Evolutionary conservation across 2,797 vertebrate species (phyloP), one percentile per base, ranked within the genome.

Genomic region (Carapus acus): DNA sequence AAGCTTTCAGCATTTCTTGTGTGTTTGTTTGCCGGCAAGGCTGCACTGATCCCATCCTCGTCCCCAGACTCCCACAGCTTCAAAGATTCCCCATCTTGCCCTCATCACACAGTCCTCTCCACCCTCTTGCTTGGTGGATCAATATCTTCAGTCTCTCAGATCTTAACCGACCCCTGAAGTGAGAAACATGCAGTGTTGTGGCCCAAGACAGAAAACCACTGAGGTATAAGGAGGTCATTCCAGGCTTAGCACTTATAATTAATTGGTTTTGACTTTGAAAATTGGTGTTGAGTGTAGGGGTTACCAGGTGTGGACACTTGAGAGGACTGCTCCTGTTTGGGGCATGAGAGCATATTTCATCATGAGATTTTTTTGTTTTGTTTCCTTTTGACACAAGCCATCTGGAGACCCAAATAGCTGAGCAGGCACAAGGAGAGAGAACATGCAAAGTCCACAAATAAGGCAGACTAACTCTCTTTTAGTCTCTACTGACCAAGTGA

Each of bases 1-100:
- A 31, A n/a, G 13, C 9, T n/a, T 4, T 36, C 34, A 36, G 8
- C 31, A 9, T 33, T 33, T 36, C 34, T 7, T 36, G 34, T 15
- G 14, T 3, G 40, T 72, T 74, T 68, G 49, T 8, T 36, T 43
- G 8, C 31, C n/a, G 12, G n/a, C 4, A 36, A 11, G 2, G 34
- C 14, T 15, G 14, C 14, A 4, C 13, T 36, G 14, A 13, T 36
- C n/a, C 34, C 14, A 36, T 36, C 34, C 34, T 36, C 2, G 34
- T 36, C 34, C 34, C n/a, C 14, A 15, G 11, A n/a, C 13, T 2
- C 14, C 8, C 34, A 9, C 31, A 3, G 31, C 31, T 4, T 9
- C 12, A 13, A 8, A 7, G 3, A 33, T 33, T 13, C 12, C 27
- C 27, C 27, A 12, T 33, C 31, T 33, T 13, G 6, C 34, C 34